Evolutionary conservation across 2,113 vertebrate genomes (phyloP).

Genomic region (Maccullochella peelii): DNA sequence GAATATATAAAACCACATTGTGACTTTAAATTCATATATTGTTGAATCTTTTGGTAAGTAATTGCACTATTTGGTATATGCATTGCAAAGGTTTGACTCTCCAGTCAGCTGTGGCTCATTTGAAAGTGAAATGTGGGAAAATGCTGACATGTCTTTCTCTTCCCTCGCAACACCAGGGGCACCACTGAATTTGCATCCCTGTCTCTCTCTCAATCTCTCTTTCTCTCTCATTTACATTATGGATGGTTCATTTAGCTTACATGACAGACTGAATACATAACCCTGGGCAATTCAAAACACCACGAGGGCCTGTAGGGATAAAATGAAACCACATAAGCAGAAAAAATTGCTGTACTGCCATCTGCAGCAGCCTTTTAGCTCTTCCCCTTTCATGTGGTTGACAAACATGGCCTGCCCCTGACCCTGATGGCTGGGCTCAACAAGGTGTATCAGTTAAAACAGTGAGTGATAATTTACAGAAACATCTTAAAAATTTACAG

Average conservation of each 20-base stretch:
- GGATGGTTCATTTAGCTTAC: slow-evolving; percentile 84
- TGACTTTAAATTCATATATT: slow-evolving; percentile 40
- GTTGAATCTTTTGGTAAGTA: slow-evolving; percentile 56
- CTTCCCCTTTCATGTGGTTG: slow-evolving; percentile 48
- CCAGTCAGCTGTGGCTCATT: slow-evolving; percentile 70
- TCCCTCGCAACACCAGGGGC: slow-evolving; percentile 68
- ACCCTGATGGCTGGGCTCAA: slow-evolving; percentile 22
- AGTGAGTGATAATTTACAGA: slow-evolving; percentile 28
- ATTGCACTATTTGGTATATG: slow-evolving; percentile 52
- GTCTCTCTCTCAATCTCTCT: slow-evolving; percentile 71
- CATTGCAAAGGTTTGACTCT: slow-evolving; percentile 48
- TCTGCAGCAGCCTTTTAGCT: slow-evolving; percentile 52
- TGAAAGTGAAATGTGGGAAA: slow-evolving; percentile 77
- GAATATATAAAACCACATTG: slow-evolving; percentile 17
- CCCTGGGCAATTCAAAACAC: slow-evolving; percentile 76
- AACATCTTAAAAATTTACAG: slow-evolving; percentile 6
- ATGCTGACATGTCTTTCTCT: slow-evolving; percentile 73
- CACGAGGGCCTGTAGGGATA: slow-evolving; percentile 64
- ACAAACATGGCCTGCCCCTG: slow-evolving; percentile 27
- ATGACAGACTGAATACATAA: slow-evolving; percentile 80
- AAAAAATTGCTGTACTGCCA: slow-evolving; percentile 68
- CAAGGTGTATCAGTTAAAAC: slow-evolving; percentile 23
- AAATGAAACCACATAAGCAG: slow-evolving; percentile 67
- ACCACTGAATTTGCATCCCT: slow-evolving; percentile 66
- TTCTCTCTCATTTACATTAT: slow-evolving; percentile 82